Base-by-base conservation (phyloP, 2,113 vertebrate genomes). In the Pica pica region DNA sequence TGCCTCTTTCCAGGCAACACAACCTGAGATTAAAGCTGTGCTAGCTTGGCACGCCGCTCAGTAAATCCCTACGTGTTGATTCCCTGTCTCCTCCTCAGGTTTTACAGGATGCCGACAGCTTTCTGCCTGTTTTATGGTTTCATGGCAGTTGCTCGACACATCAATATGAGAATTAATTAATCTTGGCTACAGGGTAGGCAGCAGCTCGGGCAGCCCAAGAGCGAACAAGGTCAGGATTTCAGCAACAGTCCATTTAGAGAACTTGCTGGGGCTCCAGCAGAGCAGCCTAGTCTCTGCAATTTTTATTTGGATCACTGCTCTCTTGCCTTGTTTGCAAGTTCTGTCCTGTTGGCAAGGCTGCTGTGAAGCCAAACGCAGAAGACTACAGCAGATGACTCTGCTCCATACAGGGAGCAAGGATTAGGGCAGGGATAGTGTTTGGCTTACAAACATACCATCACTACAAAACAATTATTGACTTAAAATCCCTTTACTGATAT, bases 201-300 rank as follows among this genome's bases (percentile, higher is more conserved):
- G 87, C 46, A 41, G 65, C 47, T 90, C 37, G 16, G 46, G 94
- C 87, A 91, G 82, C 56, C 84, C 60, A 86, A 93, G 87, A 96
- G 74, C 89, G 69, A 93, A 57, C 86, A 93, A 95, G 80, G 95
- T 95, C 97, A 97, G 74, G 82, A 90, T 95, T 95, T 83, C 80
- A 90, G 87, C 85, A 84, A 46, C 42, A 92, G 65, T 83, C 41
- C 71, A 65, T 97, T 94, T 81, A 30, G 63, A 83, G 68, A 57
- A 30, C 64, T 86, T 61, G 76, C 90, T 82, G 74, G 83, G 82
- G 86, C 90, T 87, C 31, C 78, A 53, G 79, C 83, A 74, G 85
- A 96, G 67, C 39, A 53, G 86, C 70, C 90, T 91, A 28, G 0
- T n/a, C 60, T 82, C 93, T 87, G 70, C 33, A 64, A 70, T 42